Base-by-base conservation (phyloP, 2,113 vertebrate species). In the Hydropotes inermis region DNA sequence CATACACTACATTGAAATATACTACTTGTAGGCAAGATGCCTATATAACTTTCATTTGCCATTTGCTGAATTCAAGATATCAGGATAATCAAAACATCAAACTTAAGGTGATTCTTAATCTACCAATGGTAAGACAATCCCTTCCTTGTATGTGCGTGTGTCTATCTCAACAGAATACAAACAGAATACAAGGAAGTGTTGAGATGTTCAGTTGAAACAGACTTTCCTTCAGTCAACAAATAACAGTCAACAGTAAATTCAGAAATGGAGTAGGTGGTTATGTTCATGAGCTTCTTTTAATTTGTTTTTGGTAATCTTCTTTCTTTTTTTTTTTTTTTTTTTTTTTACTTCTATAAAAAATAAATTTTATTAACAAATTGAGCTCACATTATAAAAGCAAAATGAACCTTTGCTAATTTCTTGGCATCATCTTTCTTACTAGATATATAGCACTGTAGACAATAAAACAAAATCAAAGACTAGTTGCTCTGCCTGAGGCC, bases 361-460 rank as follows among this genome's bases (percentile, higher is more conserved):
- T 98, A 98, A 60, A 33, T 78, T 98, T 98, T 97, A 98, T 97
- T 98, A 94, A 85, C 90, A 97, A 95, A 96, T 70, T 74, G 88
- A 91, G 39, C 82, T 91, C 54, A 87, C 10, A 81, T 47, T 90
- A 89, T 54, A 94, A 94, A 94, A 91, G 12, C 89, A 11, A 78
- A 30, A 21, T 14, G 17, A 82, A 61, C 43, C 17, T 84, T 70
- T 30, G 27, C 55, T 67, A 30, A 23, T 54, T 94, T 67, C 60
- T 0, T 0, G 58, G 90, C 61, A 27, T 30, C 9, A 0, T 57
- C 39, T 64, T 70, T 76, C 78, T 83, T 45, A 36, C 6, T 4
- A 76, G 84, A 55, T 78, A 1, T 28, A 85, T n/a, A 39, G 79
- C 76, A 60, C 43, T 86, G 27, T 17, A 36, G 67, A 70, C 13